Base-by-base conservation (phyloP, 2,797 vertebrate genomes). In the Anguilla megastoma region DNA sequence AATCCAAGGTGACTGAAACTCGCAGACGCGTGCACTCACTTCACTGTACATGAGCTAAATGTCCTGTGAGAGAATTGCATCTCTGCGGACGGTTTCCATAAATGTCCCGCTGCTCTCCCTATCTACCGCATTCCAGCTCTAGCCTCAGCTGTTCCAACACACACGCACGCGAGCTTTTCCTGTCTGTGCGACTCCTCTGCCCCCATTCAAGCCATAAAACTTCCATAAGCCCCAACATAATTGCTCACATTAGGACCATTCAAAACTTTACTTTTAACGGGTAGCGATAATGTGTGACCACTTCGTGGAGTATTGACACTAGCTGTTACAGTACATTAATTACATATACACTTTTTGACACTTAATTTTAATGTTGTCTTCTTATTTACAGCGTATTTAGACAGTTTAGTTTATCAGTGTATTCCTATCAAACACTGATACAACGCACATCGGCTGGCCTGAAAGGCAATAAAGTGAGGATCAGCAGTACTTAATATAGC, bases 21-120 rank as follows among this genome's bases (percentile, higher is more conserved):
- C 69, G 58, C 84, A 92, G 88, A 89, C 80, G 90, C 89, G 90
- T 92, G 90, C 87, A 89, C 90, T 87, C 85, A 83, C 74, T 89
- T 86, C 87, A 82, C 89, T 66, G 79, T 12, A 84, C 74, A 89
- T 89, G 60, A 87, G 85, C 94, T 89, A 89, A 91, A 91, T 92
- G 94, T 93, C 93, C 92, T 95, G 94, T 94, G 96, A 95, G 94
- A 94, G 95, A 92, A 92, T 93, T 92, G 92, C 92, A 91, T 89
- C 92, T 91, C 91, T 88, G 90, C 93, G 92, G 91, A 93, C 93
- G 91, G 93, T 97, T 97, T 97, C 98, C 97, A 97, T 98, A 98
- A 98, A 98, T 98, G 97, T 97, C 96, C 94, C 94, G 96, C 95
- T 96, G 95, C 96, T 96, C 97, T 87, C 90, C 95, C 94, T 94